Evolutionary conservation across 1,140 invertebrate species (phyloP).

Genomic region (Zophobas morio): DNA sequence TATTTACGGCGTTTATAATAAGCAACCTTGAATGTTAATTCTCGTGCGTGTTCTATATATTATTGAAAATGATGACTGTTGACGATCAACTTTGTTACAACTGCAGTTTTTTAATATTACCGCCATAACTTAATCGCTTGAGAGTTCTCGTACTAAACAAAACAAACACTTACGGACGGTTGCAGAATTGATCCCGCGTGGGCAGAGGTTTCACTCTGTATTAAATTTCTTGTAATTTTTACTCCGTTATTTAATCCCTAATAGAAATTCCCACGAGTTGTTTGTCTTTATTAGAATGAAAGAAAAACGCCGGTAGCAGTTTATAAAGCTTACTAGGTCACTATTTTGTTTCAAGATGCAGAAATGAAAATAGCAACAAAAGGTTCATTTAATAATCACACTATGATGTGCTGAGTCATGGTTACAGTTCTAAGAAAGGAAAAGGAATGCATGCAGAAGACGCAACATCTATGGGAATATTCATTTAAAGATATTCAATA

Average conservation of each 20-base stretch:
- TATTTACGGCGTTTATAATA: conserved; percentile 3
- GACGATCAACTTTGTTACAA: not conserved
- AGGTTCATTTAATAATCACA: conserved; percentile 41
- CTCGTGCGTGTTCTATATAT: conserved; percentile 20
- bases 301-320: conserved; percentile 14
- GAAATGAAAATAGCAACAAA: conserved; percentile 37
- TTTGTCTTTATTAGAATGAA: not conserved
- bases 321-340: conserved; percentile 34
- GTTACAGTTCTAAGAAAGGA: conserved; percentile 19
- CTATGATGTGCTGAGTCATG: conserved; percentile 33
- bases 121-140: too few relatives aligned
- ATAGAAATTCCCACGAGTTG: conserved; percentile 8
- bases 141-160: too few relatives aligned
- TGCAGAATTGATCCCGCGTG: not conserved
- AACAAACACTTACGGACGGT: not conserved
- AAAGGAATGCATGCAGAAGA: conserved; percentile 36
- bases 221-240: not conserved
- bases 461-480: conserved; percentile 41
- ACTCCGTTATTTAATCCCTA: not conserved
- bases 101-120: not conserved
- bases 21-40: conserved; percentile 18
- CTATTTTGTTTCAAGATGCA: conserved; percentile 27
- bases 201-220: not conserved
- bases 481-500: conserved; percentile 38
- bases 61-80: conserved; percentile 20